These are phyloP conservation scores for Carposina sasakii DNA, from an alignment of 1,140 invertebrate species.

Conservation along the genomic window DNA sequence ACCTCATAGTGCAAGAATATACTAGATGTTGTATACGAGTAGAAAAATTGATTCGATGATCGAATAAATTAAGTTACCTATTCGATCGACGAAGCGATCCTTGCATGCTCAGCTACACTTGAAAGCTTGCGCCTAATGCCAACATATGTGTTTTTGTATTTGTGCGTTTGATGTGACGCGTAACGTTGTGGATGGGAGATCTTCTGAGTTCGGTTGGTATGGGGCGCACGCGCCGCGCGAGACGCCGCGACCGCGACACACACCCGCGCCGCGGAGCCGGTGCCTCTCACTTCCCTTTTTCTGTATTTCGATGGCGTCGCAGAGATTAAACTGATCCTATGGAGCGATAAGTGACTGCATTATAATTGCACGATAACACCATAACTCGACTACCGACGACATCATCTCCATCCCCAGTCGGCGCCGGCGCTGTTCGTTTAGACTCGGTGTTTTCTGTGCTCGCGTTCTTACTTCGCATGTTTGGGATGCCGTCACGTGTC, in stretches of 20 bases:
- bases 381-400: too few relatives aligned
- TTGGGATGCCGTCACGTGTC: slow-evolving; percentile 45
- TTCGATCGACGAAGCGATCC: slow-evolving; percentile 34
- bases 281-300: slow-evolving; percentile 46
- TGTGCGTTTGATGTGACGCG: too few relatives aligned
- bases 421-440: slow-evolving; percentile 17
- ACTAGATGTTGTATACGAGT: slow-evolving; percentile 40
- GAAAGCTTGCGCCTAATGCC: slow-evolving; percentile 43
- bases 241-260: slow-evolving; percentile 44
- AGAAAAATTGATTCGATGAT: slow-evolving; percentile 30
- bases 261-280: slow-evolving; percentile 65
- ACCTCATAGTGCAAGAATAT: slow-evolving; percentile 48
- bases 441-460: slow-evolving; percentile 57
- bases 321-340: too few relatives aligned
- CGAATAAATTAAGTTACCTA: not conserved
- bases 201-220: too few relatives aligned
- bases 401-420: too few relatives aligned
- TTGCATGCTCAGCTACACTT: slow-evolving; percentile 59
- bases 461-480: slow-evolving; percentile 66
- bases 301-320: slow-evolving; percentile 15
- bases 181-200: too few relatives aligned
- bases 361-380: slow-evolving; percentile 7
- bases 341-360: slow-evolving; percentile 4
- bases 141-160: too few relatives aligned
- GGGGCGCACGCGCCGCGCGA: slow-evolving; percentile 29